A percentile compares a stretch with the other conserved stretches of the same genome.
Evolutionary conservation across 2,888 invertebrate species (phyloP).

Genomic region (Drosophila mettleri): DNA sequence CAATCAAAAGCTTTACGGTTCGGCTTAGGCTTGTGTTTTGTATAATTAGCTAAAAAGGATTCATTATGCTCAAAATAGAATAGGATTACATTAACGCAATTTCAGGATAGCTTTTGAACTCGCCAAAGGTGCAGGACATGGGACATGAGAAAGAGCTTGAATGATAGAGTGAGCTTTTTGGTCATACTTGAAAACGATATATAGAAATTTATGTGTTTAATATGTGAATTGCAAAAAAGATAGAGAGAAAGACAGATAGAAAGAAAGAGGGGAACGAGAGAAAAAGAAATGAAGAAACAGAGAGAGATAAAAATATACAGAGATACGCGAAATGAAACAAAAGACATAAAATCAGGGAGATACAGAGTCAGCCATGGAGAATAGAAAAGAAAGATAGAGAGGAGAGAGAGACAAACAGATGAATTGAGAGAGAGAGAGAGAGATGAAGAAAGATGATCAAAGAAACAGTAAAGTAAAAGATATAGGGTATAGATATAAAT

Average conservation of each 20-base stretch:
- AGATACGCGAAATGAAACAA: too few species aligned
- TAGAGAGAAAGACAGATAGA: too few species aligned
- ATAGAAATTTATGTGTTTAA: neutral
- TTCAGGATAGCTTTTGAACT: neutral
- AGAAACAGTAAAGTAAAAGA: too few species aligned
- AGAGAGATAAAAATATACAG: neutral
- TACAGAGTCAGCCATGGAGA: too few species aligned
- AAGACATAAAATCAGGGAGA: too few species aligned
- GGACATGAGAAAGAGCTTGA: neutral
- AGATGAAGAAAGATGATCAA: too few species aligned
- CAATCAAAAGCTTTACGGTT: conserved; percentile 80
- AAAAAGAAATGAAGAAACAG: neutral
- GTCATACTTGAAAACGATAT: neutral
- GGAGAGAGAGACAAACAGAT: too few species aligned
- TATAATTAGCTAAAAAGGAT: conserved; percentile 67
- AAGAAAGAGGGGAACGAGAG: neutral
- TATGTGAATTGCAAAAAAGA: too few species aligned
- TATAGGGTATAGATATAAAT: too few species aligned
- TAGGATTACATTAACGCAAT: conserved; percentile 3
- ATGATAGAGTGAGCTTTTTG: neutral
- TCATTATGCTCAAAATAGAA: conserved; percentile 36
- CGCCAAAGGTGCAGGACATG: neutral
- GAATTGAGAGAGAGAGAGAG: too few species aligned
- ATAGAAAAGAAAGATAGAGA: too few species aligned
- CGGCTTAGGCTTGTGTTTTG: conserved; percentile 53